Evolutionary conservation across 2,113 vertebrate species (phyloP).

Genomic region (Gnathonemus echidnorhynchus): DNA sequence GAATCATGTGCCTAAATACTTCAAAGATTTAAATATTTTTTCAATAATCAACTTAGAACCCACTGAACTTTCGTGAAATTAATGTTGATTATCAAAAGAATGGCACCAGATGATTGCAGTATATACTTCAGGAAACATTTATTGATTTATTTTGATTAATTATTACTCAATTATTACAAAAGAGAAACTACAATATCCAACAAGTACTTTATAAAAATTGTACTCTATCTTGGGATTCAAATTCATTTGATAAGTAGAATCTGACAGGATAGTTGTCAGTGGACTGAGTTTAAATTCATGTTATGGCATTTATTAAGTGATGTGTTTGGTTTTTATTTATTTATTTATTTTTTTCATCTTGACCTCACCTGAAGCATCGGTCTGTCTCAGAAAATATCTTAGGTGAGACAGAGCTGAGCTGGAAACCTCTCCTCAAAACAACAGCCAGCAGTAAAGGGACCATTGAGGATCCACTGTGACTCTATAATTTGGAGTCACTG

Average conservation of each 20-base stretch:
- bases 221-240: neutral
- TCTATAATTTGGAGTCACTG: neutral
- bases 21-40: neutral
- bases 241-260: neutral
- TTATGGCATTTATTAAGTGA: neutral
- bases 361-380: neutral
- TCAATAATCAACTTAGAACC: neutral
- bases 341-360: neutral
- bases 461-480: neutral
- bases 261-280: neutral
- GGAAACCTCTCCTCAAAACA: neutral
- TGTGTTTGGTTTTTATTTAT: neutral
- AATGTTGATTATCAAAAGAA: neutral
- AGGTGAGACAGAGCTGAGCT: neutral
- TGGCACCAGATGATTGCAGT: neutral
- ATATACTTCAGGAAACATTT: neutral
- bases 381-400: neutral
- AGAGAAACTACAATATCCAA: neutral
- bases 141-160: neutral
- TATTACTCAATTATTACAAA: neutral
- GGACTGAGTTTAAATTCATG: neutral
- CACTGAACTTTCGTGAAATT: neutral
- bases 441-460: neutral
- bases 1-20: neutral
- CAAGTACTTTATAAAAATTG: neutral